phyloP scores from a whole-genome alignment of 2,113 vertebrate species.

The Nymphicus hollandicus region DNA sequence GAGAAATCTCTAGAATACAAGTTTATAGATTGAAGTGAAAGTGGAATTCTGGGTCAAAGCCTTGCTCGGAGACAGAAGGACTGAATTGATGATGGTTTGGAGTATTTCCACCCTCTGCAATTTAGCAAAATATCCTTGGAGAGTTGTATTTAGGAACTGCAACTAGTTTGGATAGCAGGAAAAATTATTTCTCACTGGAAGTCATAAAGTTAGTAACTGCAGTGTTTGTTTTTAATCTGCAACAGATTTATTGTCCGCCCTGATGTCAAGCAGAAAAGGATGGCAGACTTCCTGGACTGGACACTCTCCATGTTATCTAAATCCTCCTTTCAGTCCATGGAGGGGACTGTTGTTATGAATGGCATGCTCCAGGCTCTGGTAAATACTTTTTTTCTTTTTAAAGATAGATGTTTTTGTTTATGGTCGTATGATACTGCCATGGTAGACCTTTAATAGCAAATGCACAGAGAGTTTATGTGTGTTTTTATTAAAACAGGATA shows the following conservation, averaged over 20 bases:
- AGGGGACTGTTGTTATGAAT: conserved; percentile 80
- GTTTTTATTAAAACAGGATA: not conserved
- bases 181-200: not conserved
- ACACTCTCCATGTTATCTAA: conserved; percentile 80
- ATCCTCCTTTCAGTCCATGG: conserved; percentile 78
- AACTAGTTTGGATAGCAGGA: not conserved
- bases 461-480: not conserved
- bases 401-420: not conserved
- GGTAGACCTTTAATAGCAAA: not conserved
- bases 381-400: conserved; percentile 4
- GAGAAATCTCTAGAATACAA: not conserved
- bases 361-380: conserved; percentile 93
- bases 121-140: not conserved
- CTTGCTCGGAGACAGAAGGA: not conserved
- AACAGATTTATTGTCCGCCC: conserved; percentile 90
- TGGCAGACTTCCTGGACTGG: conserved; percentile 92
- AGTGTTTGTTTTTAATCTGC: not conserved
- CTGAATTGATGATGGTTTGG: not conserved
- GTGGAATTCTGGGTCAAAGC: not conserved
- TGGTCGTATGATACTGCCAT: accelerated
- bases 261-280: conserved; percentile 86
- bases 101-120: not conserved
- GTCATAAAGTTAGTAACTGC: not conserved
- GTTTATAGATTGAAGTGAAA: not conserved
- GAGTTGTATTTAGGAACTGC: not conserved